Conservation (phyloP, 2,888 invertebrate species). For the Apamea sordens region DNA sequence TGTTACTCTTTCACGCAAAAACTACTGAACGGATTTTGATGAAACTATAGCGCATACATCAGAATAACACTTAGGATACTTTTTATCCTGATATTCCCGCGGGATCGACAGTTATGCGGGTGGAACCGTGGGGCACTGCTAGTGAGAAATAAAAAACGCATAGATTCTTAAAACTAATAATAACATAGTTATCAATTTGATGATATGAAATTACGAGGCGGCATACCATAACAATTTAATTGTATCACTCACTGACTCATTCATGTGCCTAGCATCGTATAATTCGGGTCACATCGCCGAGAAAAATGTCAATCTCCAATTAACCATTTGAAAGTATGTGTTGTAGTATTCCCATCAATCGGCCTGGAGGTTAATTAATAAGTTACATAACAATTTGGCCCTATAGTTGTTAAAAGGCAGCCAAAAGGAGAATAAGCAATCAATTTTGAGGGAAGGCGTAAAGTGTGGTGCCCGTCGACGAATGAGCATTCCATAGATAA, state of each 20-base stretch:
- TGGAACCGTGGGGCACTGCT: no score
- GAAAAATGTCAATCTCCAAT: slow-evolving; percentile 73
- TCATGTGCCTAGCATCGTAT: slow-evolving; percentile 62
- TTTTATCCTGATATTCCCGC: no score
- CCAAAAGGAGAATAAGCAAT: slow-evolving; percentile 80
- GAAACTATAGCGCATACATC: no score
- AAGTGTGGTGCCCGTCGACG: slow-evolving; percentile 79
- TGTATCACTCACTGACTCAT: slow-evolving; percentile 76
- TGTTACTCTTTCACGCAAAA: no score
- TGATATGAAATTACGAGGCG: slow-evolving; percentile 69
- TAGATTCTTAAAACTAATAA: slow-evolving; percentile 38
- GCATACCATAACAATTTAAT: slow-evolving; percentile 71
- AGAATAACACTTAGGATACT: no score
- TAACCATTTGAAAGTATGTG: slow-evolving; percentile 66
- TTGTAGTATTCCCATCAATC: slow-evolving; percentile 61
- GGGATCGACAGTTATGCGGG: no score
- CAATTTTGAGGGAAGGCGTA: slow-evolving; percentile 82
- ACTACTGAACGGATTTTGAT: no score
- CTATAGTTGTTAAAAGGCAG: slow-evolving; percentile 77
- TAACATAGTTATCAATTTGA: slow-evolving; percentile 45
- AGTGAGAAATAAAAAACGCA: slow-evolving; percentile 5
- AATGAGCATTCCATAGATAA: slow-evolving; percentile 80
- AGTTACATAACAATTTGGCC: slow-evolving; percentile 78
- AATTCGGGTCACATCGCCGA: slow-evolving; percentile 70
- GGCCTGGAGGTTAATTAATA: slow-evolving; percentile 71